phyloP scores from a whole-genome alignment of 92 coral and sea anemone genomes.

The Scolanthus callimorphus region DNA sequence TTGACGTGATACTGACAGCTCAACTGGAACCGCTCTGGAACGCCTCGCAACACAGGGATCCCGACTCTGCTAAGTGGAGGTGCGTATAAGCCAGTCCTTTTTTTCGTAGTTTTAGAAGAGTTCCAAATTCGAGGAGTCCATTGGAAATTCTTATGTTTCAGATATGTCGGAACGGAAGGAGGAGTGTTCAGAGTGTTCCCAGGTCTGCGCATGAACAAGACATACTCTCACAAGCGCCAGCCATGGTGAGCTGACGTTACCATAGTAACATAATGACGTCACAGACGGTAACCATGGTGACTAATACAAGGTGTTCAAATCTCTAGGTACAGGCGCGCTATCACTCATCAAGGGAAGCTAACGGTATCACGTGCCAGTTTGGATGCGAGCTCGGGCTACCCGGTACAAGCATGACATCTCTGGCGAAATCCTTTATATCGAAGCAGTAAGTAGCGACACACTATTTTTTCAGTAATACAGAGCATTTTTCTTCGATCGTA shows the following conservation, averaged over 20 bases:
- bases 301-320: too few species aligned
- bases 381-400: conserved; percentile 22
- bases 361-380: conserved; percentile 17
- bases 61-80: conserved; percentile 46
- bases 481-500: too few species aligned
- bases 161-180: conserved; percentile 62
- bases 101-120: too few species aligned
- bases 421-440: neutral
- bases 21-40: conserved; percentile 35
- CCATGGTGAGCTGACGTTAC: conserved; percentile 83
- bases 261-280: too few species aligned
- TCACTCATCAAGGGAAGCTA: conserved; percentile 13
- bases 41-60: conserved; percentile 19
- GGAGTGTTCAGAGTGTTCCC: conserved; percentile 60
- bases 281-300: too few species aligned
- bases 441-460: too few species aligned
- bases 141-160: too few species aligned
- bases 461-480: too few species aligned
- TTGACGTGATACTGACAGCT: conserved; percentile 41
- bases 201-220: conserved; percentile 46
- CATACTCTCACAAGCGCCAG: conserved; percentile 46
- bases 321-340: conserved; percentile 29
- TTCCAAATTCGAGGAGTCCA: too few species aligned
- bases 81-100: conserved; percentile 9
- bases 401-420: conserved; percentile 8